Percentiles rank a stretch among this genome's conserved stretches.
Evolutionary conservation across 2,888 invertebrate genomes (phyloP).

Genomic region (Drosophila mayaguana): DNA sequence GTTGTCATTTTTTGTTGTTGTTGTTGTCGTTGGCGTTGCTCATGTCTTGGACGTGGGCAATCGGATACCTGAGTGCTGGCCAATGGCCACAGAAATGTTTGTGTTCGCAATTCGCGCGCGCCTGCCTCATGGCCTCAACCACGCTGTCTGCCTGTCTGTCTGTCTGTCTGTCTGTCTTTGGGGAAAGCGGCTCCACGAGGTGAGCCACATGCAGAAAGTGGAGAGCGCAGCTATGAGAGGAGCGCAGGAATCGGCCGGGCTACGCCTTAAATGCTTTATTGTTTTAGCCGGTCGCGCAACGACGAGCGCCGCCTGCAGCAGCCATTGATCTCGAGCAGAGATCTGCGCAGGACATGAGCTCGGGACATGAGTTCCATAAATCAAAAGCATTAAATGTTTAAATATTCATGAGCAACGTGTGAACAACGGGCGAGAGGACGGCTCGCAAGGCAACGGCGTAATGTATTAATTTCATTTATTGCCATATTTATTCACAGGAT

Average conservation of each 20-base stretch:
- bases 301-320: conserved; percentile 39
- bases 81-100: conserved; percentile 69
- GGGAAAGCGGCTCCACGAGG: conserved; percentile 11
- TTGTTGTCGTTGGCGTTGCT: conserved; percentile 40
- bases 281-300: conserved; percentile 42
- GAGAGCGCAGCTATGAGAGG: neutral
- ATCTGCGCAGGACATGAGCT: conserved; percentile 14
- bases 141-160: conserved; percentile 1
- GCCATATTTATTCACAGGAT: conserved; percentile 76
- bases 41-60: conserved; percentile 68
- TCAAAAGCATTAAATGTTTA: conserved; percentile 66
- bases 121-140: conserved; percentile 38
- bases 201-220: neutral
- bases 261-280: conserved; percentile 73
- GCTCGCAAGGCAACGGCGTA: conserved; percentile 45
- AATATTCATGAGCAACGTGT: conserved; percentile 78
- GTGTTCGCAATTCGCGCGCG: conserved; percentile 54
- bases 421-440: conserved; percentile 48
- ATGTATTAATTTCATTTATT: conserved; percentile 82
- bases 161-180: neutral
- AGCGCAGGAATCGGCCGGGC: conserved; percentile 57
- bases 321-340: neutral
- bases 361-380: conserved; percentile 58
- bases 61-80: conserved; percentile 73
- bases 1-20: conserved; percentile 22